These are phyloP conservation scores for Prunella fulvescens DNA, from an alignment of 2,113 vertebrate genomes.

Conservation along the genomic window DNA sequence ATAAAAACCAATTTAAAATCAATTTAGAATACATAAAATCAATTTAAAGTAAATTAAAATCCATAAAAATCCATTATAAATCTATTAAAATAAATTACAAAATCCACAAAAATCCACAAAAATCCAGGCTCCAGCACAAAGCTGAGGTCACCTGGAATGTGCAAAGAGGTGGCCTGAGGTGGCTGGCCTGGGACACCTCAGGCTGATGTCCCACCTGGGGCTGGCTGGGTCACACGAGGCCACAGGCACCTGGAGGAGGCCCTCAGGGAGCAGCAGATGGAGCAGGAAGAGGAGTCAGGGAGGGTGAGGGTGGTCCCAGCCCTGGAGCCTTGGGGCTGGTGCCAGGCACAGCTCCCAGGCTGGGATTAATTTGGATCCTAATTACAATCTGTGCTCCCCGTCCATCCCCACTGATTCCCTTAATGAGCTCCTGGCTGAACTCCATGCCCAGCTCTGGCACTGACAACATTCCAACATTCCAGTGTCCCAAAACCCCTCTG, in stretches of 20 bases:
- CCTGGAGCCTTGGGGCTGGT: background rate
- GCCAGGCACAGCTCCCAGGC: background rate
- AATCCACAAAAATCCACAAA: background rate
- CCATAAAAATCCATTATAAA: background rate
- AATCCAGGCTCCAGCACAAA: background rate
- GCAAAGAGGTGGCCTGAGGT: background rate
- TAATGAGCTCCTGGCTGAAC: background rate
- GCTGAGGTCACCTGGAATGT: fast-evolving
- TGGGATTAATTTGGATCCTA: background rate
- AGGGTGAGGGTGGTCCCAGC: background rate
- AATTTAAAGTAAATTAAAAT: background rate
- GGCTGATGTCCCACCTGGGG: background rate
- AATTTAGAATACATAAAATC: background rate
- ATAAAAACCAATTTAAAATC: background rate
- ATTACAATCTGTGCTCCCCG: constrained; percentile 36
- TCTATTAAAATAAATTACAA: background rate
- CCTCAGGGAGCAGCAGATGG: constrained; percentile 15
- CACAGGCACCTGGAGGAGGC: background rate
- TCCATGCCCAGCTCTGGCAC: background rate
- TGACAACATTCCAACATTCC: background rate
- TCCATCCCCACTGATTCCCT: background rate
- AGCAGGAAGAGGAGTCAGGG: background rate
- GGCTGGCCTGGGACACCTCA: fast-evolving
- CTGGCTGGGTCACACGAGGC: background rate
- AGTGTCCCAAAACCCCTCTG: background rate